Conservation (phyloP, 37 sponge, comb jelly and placozoan species). For the Mnemiopsis leidyi region DNA sequence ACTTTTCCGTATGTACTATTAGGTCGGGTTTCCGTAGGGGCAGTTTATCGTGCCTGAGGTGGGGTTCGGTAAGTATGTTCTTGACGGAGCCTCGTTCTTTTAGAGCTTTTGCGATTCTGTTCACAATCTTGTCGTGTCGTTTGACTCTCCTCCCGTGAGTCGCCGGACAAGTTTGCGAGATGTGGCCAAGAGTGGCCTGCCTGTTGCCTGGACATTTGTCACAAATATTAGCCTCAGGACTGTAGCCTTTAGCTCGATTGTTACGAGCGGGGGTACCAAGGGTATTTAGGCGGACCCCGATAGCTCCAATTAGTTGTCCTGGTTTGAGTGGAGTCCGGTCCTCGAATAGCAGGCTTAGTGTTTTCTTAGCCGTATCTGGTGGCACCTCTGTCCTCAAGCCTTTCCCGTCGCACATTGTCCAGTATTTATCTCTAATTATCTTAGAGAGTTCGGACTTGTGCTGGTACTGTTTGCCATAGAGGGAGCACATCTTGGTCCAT, state of each 20-base stretch:
- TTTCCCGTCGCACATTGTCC: background rate
- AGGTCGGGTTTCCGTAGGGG: background rate
- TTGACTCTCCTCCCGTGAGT: conserved; percentile 11
- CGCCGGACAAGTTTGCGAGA: background rate
- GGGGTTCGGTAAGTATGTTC: background rate
- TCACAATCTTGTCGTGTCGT: background rate
- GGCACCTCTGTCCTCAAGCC: background rate
- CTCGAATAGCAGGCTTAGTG: background rate
- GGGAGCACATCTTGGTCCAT: background rate
- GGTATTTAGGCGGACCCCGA: background rate
- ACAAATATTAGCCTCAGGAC: background rate
- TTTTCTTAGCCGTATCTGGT: background rate
- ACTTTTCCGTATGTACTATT: background rate
- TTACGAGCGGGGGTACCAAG: background rate
- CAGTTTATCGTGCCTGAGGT: background rate
- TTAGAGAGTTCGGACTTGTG: background rate
- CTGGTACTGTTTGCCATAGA: background rate
- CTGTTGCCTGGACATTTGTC: background rate
- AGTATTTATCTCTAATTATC: background rate
- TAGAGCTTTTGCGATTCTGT: background rate
- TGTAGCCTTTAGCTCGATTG: background rate
- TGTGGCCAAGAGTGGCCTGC: background rate
- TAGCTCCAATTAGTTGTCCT: background rate
- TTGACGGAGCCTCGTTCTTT: too few species aligned
- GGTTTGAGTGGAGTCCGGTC: background rate